phyloP scores from a whole-genome alignment of 2,888 invertebrate genomes.

The Drosophila incognita region DNA sequence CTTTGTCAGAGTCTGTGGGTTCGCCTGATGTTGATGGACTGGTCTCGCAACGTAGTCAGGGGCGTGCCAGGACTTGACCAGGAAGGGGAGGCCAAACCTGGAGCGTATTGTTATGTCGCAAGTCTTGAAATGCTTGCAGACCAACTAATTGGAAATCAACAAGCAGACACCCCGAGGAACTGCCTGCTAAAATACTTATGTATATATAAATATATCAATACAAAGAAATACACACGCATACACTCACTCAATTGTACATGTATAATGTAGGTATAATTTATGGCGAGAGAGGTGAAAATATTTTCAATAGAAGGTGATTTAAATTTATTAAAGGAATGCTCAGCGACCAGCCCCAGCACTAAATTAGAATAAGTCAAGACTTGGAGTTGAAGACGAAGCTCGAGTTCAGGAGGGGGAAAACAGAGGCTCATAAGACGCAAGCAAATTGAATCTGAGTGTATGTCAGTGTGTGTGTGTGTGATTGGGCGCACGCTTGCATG shows the following conservation, averaged over 20 bases:
- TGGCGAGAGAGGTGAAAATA: conserved; percentile 78
- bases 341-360: conserved; percentile 76
- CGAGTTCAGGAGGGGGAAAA: conserved; percentile 36
- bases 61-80: conserved; percentile 42
- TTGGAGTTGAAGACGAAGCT: background rate
- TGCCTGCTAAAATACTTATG: conserved; percentile 28
- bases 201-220: conserved; percentile 14
- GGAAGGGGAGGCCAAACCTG: conserved; percentile 11
- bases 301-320: conserved; percentile 81
- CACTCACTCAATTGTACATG: conserved; percentile 24
- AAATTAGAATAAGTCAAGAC: conserved; percentile 74
- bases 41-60: conserved; percentile 37
- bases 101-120: conserved; percentile 9
- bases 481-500: conserved; percentile 65
- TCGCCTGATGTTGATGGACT: conserved; percentile 51
- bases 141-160: conserved; percentile 41
- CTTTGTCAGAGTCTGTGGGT: conserved; percentile 59
- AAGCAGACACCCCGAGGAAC: conserved; percentile 14
- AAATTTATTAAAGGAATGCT: conserved; percentile 81
- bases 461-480: conserved; percentile 29
- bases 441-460: conserved; percentile 70
- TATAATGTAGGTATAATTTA: conserved; percentile 69
- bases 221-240: conserved; percentile 17
- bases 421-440: conserved; percentile 65
- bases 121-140: conserved; percentile 9